Percentiles rank a stretch among this genome's conserved stretches.
These are phyloP conservation scores for Triops cancriformis DNA, from an alignment of 1,140 invertebrate genomes.

Conservation along the genomic window DNA sequence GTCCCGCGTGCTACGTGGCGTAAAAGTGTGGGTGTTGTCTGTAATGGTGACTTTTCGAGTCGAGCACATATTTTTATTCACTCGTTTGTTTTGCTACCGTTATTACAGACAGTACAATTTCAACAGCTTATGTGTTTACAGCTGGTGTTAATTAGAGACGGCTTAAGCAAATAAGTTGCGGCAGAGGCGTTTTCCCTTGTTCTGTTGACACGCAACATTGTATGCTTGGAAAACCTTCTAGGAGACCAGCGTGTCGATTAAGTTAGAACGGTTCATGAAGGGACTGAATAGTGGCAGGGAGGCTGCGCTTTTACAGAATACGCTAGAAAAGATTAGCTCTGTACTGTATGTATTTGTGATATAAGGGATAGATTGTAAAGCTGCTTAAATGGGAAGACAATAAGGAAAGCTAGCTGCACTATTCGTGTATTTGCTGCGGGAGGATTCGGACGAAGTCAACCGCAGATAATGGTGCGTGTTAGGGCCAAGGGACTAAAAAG, in stretches of 20 bases:
- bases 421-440: neutral
- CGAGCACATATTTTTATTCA: neutral
- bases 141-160: neutral
- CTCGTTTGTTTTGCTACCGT: neutral
- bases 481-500: too few relatives aligned
- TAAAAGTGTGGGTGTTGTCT: neutral
- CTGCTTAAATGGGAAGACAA: neutral
- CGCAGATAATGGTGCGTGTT: too few relatives aligned
- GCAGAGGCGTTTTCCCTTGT: neutral
- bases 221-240: neutral
- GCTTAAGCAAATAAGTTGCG: neutral
- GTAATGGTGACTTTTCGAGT: neutral
- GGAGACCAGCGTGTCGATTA: neutral
- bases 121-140: neutral
- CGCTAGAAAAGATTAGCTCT: neutral
- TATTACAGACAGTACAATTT: neutral
- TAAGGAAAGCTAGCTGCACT: neutral
- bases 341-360: neutral
- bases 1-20: neutral
- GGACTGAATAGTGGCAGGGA: neutral
- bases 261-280: neutral
- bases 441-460: too few relatives aligned
- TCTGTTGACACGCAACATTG: neutral
- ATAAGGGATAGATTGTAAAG: neutral
- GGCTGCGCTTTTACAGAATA: neutral